Percentiles rank a stretch among this genome's conserved stretches.
phyloP scores from a whole-genome alignment of 1,140 invertebrate species.

The Ceratoteleas bidentatus region DNA sequence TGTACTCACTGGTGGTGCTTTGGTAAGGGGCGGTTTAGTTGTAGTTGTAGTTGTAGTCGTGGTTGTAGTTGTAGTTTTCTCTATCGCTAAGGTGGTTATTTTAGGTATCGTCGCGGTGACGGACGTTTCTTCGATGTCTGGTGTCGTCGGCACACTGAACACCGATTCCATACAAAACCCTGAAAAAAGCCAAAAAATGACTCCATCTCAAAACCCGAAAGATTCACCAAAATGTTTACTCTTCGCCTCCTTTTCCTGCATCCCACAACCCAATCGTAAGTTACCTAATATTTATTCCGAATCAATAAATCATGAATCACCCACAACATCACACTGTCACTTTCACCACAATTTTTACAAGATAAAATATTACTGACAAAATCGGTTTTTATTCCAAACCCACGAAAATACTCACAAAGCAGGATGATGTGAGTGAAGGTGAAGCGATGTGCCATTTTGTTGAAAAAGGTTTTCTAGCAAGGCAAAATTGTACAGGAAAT shows the following conservation, averaged over 20 bases:
- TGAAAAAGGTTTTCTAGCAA: slow-evolving; percentile 28
- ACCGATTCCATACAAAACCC: slow-evolving; percentile 40
- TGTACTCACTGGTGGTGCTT: slow-evolving; percentile 51
- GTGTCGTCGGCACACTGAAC: slow-evolving; percentile 52
- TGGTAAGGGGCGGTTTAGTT: slow-evolving; percentile 38
- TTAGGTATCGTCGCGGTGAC: slow-evolving; percentile 21
- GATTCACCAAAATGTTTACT: neutral
- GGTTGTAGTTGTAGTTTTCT: slow-evolving; percentile 30
- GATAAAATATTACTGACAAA: too few species aligned
- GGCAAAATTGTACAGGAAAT: slow-evolving; percentile 12
- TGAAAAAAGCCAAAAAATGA: neutral
- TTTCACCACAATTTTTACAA: neutral
- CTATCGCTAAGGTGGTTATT: slow-evolving; percentile 30
- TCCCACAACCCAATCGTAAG: too few species aligned
- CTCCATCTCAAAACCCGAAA: neutral
- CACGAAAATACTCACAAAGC: slow-evolving; percentile 47
- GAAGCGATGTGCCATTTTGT: slow-evolving; percentile 43
- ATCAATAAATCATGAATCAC: slow-evolving; percentile 18
- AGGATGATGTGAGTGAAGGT: slow-evolving; percentile 37
- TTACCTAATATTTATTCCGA: slow-evolving; percentile 9
- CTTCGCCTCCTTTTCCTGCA: too few species aligned
- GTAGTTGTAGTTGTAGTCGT: slow-evolving; percentile 27
- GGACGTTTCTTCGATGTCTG: slow-evolving; percentile 32
- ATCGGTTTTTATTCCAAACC: too few species aligned
- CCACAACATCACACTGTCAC: neutral